Evolutionary conservation across 2,113 vertebrate species (phyloP).

Genomic region (Ictalurus punctatus): DNA sequence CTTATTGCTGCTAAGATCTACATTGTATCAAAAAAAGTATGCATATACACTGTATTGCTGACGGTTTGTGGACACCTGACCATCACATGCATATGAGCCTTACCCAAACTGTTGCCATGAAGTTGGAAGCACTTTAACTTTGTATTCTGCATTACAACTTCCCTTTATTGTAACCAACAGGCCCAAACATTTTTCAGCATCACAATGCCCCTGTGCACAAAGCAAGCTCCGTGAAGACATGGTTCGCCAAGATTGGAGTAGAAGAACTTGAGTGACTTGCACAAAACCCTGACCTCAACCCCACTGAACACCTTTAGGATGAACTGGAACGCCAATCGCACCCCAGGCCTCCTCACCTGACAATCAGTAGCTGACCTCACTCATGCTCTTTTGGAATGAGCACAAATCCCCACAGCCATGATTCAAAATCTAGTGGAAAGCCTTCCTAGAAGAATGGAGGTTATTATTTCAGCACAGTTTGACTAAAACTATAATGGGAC

Average conservation of each 20-base stretch:
- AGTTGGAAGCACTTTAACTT: not conserved
- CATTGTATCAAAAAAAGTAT: not conserved
- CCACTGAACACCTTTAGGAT: not conserved
- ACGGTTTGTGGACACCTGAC: not conserved
- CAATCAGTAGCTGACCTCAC: not conserved
- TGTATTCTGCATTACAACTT: not conserved
- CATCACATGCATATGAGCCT: not conserved
- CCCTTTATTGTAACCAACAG: not conserved
- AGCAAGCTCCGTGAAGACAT: not conserved
- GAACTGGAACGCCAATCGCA: too few relatives aligned
- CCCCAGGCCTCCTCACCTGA: too few relatives aligned
- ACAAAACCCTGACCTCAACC: not conserved
- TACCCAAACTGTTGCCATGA: not conserved
- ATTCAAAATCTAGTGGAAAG: not conserved
- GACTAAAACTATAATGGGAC: not conserved
- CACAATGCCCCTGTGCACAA: not conserved
- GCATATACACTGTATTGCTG: not conserved
- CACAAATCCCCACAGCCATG: not conserved
- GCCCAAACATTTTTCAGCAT: not conserved
- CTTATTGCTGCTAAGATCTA: not conserved
- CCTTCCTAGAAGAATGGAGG: not conserved
- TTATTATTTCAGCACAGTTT: not conserved
- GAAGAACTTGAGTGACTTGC: too few relatives aligned
- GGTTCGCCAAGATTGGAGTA: too few relatives aligned
- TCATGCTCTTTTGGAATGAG: not conserved